A percentile compares a stretch with the other conserved stretches of the same genome.
phyloP scores from a whole-genome alignment of 37 sponge, comb jelly and placozoan species.

The Oopsacas minuta region DNA sequence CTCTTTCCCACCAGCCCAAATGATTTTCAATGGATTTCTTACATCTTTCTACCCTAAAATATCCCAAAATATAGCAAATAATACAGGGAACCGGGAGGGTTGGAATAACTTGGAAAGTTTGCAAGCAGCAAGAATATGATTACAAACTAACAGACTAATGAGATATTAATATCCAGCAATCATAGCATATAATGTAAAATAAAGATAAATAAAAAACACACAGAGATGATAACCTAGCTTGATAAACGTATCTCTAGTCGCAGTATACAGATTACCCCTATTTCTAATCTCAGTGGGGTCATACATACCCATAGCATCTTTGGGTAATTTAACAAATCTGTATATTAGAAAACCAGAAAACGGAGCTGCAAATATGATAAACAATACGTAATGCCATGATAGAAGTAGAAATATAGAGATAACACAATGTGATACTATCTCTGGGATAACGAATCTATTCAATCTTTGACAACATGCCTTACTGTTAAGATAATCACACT shows the following conservation, averaged over 20 bases:
- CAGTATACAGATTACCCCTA: slow-evolving; percentile 36
- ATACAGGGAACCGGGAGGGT: no score
- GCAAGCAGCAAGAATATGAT: no score
- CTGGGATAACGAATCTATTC: slow-evolving; percentile 74
- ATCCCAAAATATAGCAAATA: no score
- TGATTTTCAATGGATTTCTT: no score
- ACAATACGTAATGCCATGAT: slow-evolving; percentile 61
- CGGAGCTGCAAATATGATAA: slow-evolving; percentile 35
- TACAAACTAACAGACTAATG: not conserved
- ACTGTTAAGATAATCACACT: slow-evolving; percentile 78
- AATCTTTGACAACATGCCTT: slow-evolving; percentile 53
- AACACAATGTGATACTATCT: slow-evolving; percentile 30
- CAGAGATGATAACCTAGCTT: slow-evolving; percentile 71
- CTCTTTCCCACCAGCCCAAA: no score
- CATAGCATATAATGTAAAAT: slow-evolving; percentile 1
- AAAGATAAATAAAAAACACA: slow-evolving; percentile 50
- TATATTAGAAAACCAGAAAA: slow-evolving; percentile 30
- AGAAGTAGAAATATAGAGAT: slow-evolving; percentile 48
- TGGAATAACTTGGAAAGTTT: no score
- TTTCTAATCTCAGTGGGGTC: slow-evolving; percentile 86
- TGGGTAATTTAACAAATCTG: slow-evolving; percentile 51
- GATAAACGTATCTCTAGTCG: slow-evolving; percentile 61
- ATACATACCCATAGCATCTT: slow-evolving; percentile 62
- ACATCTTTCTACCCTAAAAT: no score
- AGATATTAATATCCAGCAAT: not conserved